A percentile compares a stretch with the other conserved stretches of the same genome.
Evolutionary conservation across 2,797 vertebrate species (phyloP).

Genomic region (Thunnus albacares): DNA sequence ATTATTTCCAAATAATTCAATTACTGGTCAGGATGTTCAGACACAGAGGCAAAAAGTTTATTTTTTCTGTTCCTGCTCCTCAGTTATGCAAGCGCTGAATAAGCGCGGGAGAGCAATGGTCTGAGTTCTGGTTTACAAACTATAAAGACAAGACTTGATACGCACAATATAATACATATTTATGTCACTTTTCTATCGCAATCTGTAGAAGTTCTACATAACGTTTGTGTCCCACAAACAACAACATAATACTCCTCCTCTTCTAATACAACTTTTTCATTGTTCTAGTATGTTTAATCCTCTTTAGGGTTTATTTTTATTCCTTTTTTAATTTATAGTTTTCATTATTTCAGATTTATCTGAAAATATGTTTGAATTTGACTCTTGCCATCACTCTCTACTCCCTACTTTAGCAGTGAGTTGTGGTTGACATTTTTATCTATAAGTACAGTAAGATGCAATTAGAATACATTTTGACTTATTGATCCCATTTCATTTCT

Average conservation of each 20-base stretch:
- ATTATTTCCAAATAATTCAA: conserved; percentile 39
- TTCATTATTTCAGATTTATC: no score
- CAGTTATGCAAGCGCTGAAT: conserved; percentile 3
- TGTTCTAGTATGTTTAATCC: no score
- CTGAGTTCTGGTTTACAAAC: background rate
- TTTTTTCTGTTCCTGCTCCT: conserved; percentile 18
- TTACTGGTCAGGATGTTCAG: conserved; percentile 6
- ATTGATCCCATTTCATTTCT: no score
- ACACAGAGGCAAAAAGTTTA: background rate
- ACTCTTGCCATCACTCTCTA: background rate
- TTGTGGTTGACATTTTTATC: no score
- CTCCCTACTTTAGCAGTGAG: background rate
- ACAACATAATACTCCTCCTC: no score
- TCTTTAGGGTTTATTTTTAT: no score
- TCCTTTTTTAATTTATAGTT: background rate
- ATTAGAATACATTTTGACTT: no score
- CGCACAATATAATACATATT: background rate
- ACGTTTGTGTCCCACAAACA: background rate
- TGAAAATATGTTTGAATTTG: background rate
- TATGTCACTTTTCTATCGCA: no score
- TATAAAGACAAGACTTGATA: background rate
- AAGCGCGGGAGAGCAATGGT: background rate
- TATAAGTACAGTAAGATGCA: no score
- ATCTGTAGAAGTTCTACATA: no score
- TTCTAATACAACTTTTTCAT: background rate